phyloP scores from a whole-genome alignment of 2,797 vertebrate species.

The Tangara arthus region DNA sequence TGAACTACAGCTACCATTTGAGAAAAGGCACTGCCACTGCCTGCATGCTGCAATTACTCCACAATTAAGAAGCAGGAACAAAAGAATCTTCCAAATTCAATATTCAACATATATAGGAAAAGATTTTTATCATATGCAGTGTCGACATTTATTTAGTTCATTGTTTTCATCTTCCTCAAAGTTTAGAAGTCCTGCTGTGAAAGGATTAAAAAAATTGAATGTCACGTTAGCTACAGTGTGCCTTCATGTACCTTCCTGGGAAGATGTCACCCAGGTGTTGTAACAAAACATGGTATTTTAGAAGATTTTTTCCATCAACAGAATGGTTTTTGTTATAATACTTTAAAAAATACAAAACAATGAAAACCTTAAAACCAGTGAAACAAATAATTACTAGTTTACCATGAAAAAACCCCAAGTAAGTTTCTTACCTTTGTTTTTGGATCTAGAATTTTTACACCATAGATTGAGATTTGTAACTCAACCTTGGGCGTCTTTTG shows the following conservation, averaged over 20 bases:
- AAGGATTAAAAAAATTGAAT: background rate
- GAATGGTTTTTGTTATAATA: background rate
- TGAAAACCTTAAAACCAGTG: fast-evolving
- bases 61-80: background rate
- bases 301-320: background rate
- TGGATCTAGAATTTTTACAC: slow-evolving; percentile 94
- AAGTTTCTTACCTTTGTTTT: slow-evolving; percentile 89
- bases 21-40: background rate
- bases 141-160: background rate
- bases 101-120: background rate
- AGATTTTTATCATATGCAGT: fast-evolving
- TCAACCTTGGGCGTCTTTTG: slow-evolving; percentile 97
- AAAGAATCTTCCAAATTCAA: background rate
- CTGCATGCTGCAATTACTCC: background rate
- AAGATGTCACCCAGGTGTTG: background rate
- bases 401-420: fast-evolving
- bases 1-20: background rate
- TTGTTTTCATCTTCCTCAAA: background rate
- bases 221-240: background rate
- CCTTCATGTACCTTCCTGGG: background rate
- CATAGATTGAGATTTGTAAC: slow-evolving; percentile 96
- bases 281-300: background rate
- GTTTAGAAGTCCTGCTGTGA: background rate
- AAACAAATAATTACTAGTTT: background rate
- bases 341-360: background rate